phyloP scores from a whole-genome alignment of 2,797 vertebrate genomes.

The Ceyx erithaca region DNA sequence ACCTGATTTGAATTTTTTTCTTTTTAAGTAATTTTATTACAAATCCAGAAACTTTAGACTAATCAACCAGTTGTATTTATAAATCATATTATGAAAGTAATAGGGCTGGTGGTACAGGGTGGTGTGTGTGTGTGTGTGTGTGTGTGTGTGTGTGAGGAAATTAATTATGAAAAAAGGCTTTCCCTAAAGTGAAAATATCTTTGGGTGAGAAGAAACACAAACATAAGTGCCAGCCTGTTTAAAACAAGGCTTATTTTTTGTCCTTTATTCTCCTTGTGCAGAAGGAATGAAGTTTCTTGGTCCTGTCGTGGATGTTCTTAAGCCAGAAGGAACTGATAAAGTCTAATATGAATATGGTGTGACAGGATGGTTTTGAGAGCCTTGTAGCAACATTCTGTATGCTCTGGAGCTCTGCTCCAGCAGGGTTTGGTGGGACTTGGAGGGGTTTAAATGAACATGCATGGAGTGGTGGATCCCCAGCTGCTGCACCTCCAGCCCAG shows the following conservation, averaged over 20 bases:
- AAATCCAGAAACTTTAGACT: not conserved
- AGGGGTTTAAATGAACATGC: not conserved
- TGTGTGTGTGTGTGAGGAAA: too few relatives aligned
- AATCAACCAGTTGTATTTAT: not conserved
- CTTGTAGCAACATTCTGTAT: not conserved
- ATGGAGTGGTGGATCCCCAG: not conserved
- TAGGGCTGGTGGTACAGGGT: not conserved
- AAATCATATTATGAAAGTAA: not conserved
- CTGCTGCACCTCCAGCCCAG: not conserved
- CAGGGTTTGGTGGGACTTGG: not conserved
- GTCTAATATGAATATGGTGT: rapidly evolving
- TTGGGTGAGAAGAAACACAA: not conserved
- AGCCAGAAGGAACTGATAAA: not conserved
- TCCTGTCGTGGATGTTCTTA: not conserved
- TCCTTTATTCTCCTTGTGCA: not conserved
- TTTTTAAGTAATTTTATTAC: not conserved
- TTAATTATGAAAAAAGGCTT: not conserved
- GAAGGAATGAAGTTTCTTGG: not conserved
- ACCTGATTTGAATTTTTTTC: not conserved
- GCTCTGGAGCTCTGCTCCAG: not conserved
- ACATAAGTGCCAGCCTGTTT: not conserved
- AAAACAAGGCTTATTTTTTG: not conserved
- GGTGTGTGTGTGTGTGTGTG: too few relatives aligned
- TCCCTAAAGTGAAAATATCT: not conserved
- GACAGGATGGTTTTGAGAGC: not conserved